Base-by-base conservation (phyloP, 1,140 invertebrate genomes). In the Macrosteles quadrilineatus region DNA sequence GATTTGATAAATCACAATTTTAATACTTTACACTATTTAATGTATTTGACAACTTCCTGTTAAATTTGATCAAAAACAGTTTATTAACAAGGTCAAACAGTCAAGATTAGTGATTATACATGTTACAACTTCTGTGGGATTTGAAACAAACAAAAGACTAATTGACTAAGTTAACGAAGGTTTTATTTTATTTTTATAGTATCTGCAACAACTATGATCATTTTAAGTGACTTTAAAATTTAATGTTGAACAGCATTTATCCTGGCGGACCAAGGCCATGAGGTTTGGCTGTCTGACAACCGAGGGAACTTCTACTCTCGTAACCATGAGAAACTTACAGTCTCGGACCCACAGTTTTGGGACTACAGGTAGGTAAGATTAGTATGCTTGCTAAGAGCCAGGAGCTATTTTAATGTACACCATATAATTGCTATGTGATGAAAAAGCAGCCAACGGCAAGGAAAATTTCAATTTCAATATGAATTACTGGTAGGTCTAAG, bases 281-380 rank as follows among this genome's bases (percentile, higher is more conserved):
- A 91, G 74, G 88, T 91, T 2, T 91, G 90, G 90, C 72, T 90
- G 70, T 82, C 87, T 1, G 93, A 91, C 75, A 80, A 81, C 12
- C 81, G 90, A 21, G 89, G 90, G 14, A 90, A 88, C 73, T 84
- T 82, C 65, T 88, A 90, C 74, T 87, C 87, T 0, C 72, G 75
- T 64, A 73, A 73, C 2, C 79, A 84, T 77, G 76, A 77, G 4
- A 74, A 43, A 12, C 75, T 81, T 1, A 69, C 73, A 67, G 77
- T 78, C 25, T 31, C 59, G 2, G 76, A 77, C 43, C 74, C 75
- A 2, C 45, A 70, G 63, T 87, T 81, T 74, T 85, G 86, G 85
- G 79, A 84, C 76, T 83, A 81, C 75, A 88, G 87, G 76, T 77
- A 47, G 68, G 14, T 12, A 25, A 25, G 21, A 19, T 14, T 17